Base-by-base conservation (phyloP, 1,140 invertebrate genomes). In the Drosophila serrata region DNA sequence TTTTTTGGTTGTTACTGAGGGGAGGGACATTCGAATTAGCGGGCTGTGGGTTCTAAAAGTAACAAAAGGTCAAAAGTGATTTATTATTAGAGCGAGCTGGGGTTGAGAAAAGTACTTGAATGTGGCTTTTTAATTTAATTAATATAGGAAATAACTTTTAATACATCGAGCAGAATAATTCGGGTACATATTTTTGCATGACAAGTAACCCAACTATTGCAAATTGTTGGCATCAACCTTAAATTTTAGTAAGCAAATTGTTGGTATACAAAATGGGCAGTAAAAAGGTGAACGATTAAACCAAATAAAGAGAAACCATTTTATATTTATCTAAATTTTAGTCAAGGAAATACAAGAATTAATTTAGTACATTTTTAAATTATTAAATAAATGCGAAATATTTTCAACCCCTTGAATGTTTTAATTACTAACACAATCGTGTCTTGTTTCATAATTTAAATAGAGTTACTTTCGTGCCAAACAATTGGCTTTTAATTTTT, bases 321-420 rank as follows among this genome's bases (percentile, higher is more conserved):
- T 61, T 73, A 73, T 80, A 70, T 51, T 75, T 70, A 76, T 70
- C 57, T 59, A 78, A 70, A 60, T 65, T 65, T 80, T 80, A 85
- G 72, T 48, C 33, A 31, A 40, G n/a, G 5, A 58, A 72, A 79
- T 33, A 42, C 45, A 48, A 53, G 29, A 27, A 33, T 48, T 43
- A 43, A 35, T 31, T 76, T 67, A 84, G 81, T 65, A 58, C 24
- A 79, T 76, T 84, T n/a, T 85, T 80, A 69, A 84, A 80, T 72
- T 58, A 72, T 57, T 42, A 70, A 85, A 72, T 84, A 80, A 84
- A 84, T 40, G 70, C 57, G 39, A 61, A 80, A 65, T 80, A 79
- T 79, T 82, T 84, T 79, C 24, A 75, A 69, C 59, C 48, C 39
- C 1, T 22, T 7, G 0, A n/a, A 24, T 12, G 7, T 42, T 9